These are phyloP conservation scores for Eleginops maclovinus DNA, from an alignment of 2,113 vertebrate species.

Conservation along the genomic window DNA sequence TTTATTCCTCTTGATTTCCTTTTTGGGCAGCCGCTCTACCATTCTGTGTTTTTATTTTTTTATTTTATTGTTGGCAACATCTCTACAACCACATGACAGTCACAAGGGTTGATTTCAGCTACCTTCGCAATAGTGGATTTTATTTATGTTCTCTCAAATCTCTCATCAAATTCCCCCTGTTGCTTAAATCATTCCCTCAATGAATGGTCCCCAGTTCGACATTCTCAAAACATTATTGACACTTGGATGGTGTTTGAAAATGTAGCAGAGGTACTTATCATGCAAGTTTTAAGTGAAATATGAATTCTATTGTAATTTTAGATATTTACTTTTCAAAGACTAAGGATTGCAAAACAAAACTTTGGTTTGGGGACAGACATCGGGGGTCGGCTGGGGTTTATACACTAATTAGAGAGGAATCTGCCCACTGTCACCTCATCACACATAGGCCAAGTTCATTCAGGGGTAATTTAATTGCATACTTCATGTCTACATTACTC, in stretches of 20 bases:
- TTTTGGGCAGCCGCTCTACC: not conserved
- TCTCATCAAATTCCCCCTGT: conserved; percentile 51
- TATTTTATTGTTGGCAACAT: conserved; percentile 40
- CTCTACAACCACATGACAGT: conserved; percentile 75
- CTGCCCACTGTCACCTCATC: conserved; percentile 55
- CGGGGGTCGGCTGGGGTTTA: conserved; percentile 61
- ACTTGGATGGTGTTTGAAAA: not conserved
- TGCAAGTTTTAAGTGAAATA: not conserved
- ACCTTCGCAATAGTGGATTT: conserved; percentile 49
- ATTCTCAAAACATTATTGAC: conserved; percentile 5
- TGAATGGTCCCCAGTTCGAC: conserved; percentile 2
- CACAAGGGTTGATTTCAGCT: conserved; percentile 70
- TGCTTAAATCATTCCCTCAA: conserved; percentile 38
- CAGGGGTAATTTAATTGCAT: conserved; percentile 78
- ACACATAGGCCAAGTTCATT: conserved; percentile 73
- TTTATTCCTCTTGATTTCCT: conserved; percentile 28
- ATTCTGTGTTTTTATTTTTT: conserved; percentile 13
- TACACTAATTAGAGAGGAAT: conserved; percentile 77
- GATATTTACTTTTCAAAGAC: conserved; percentile 8
- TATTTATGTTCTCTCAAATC: conserved; percentile 58
- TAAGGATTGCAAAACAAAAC: not conserved
- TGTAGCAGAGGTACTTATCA: too few species aligned
- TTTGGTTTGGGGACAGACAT: conserved; percentile 9
- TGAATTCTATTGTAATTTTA: not conserved
- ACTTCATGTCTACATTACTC: conserved; percentile 74